These are phyloP conservation scores for Falco biarmicus DNA, from an alignment of 2,797 vertebrate genomes.

Conservation along the genomic window DNA sequence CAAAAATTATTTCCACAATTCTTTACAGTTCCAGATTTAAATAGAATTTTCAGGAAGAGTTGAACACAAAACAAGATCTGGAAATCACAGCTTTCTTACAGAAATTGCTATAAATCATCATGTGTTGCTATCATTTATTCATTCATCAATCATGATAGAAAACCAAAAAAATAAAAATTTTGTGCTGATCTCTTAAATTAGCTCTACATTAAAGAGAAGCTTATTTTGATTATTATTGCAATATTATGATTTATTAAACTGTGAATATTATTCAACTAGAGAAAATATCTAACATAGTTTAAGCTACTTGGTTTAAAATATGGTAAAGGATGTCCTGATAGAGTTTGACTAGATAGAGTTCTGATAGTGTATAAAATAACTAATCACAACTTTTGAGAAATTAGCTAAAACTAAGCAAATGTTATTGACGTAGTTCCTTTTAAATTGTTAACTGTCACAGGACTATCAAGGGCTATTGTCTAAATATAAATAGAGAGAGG, in stretches of 20 bases:
- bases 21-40: not conserved
- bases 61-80: not conserved
- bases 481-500: not conserved
- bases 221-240: slow-evolving; percentile 36
- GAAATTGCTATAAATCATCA: slow-evolving; percentile 3
- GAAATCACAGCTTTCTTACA: not conserved
- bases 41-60: not conserved
- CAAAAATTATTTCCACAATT: not conserved
- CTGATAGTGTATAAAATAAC: not conserved
- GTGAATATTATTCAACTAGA: not conserved
- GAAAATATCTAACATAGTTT: not conserved
- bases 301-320: not conserved
- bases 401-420: not conserved
- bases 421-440: not conserved
- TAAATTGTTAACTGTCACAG: not conserved
- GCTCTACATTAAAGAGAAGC: slow-evolving; percentile 13
- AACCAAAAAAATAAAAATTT: not conserved
- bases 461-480: not conserved
- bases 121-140: not conserved
- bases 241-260: not conserved
- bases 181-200: slow-evolving; percentile 59
- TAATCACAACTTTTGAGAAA: not conserved
- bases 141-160: not conserved
- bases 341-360: not conserved
- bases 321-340: not conserved